Evolutionary conservation across 2,888 invertebrate genomes (phyloP), one percentile per base, ranked within the genome.

Genomic region (Drosophila siamana): DNA sequence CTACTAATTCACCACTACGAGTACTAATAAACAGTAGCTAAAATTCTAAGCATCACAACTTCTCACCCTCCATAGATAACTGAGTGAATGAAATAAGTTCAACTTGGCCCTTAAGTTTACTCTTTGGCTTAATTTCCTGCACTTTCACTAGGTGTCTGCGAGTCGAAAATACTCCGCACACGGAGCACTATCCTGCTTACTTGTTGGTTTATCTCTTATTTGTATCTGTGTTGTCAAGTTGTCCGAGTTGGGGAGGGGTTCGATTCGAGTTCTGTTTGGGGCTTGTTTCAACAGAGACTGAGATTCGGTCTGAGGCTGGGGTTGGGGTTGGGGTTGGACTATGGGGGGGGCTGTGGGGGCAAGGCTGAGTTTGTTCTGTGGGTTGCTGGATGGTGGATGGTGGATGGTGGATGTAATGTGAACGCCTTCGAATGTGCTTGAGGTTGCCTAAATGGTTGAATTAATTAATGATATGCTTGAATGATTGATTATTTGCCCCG

Each of bases 401-500:
- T n/a, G 19, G 24, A 16, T 28, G 41, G 1, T 11, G 40, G 2
- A 11, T 50, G 38, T 26, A 43, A 59, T 61, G 61, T 59, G 59
- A 55, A 54, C 70, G 74, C 65, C 67, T 69, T 54, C 50, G 48
- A 57, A 56, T 63, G 74, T 69, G 74, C 65, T 76, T 85, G 74
- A 50, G 82, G 70, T 77, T 73, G 70, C 74, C 74, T 82, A 85
- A 82, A 82, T 80, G 86, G 54, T 71, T 69, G 82, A 77, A 83
- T 83, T 83, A 83, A 83, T 83, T 83, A 83, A 83, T 83, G 86
- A 82, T 75, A 74, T 69, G 78, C 83, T 78, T 62, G 69, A 86
- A 86, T 83, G 83, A 83, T 83, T 83, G 83, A 86, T 83, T 78
- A 80, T 80, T 71, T 82, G 68, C 38, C 41, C 36, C 26, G 22